phyloP scores from a whole-genome alignment of 2,888 invertebrate genomes.

The Rhaphigaster nebulosa region DNA sequence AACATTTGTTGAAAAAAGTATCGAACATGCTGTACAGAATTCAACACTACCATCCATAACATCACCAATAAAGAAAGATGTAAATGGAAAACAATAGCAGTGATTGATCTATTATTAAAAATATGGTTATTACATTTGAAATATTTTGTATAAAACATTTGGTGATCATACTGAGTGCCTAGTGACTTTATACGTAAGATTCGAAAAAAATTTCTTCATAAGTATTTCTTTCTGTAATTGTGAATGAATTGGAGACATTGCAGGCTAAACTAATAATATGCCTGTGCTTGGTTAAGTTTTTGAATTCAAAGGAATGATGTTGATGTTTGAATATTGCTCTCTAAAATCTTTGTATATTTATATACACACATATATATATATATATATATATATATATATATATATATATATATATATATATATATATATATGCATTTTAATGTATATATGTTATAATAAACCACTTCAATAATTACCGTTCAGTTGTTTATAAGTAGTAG shows the following conservation, averaged over 20 bases:
- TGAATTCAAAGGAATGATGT: not conserved
- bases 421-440: not conserved
- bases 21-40: constrained; percentile 78
- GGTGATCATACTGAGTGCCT: constrained; percentile 55
- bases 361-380: not conserved
- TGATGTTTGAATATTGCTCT: constrained; percentile 30
- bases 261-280: not conserved
- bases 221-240: constrained; percentile 19
- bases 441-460: not conserved
- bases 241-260: not conserved
- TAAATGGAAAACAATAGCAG: constrained; percentile 76
- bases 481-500: not conserved
- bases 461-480: not conserved
- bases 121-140: constrained; percentile 7
- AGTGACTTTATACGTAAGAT: constrained; percentile 33
- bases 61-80: constrained; percentile 61
- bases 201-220: not conserved
- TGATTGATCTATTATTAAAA: constrained; percentile 69
- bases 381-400: not conserved
- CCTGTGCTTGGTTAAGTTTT: not conserved
- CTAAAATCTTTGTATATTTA: not conserved
- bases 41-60: constrained; percentile 67
- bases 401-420: not conserved
- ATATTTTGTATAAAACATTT: constrained; percentile 50
- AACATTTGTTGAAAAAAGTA: constrained; percentile 84